Conservation (phyloP, 1,140 invertebrate genomes). For the Pemphigus obesinymphae region DNA sequence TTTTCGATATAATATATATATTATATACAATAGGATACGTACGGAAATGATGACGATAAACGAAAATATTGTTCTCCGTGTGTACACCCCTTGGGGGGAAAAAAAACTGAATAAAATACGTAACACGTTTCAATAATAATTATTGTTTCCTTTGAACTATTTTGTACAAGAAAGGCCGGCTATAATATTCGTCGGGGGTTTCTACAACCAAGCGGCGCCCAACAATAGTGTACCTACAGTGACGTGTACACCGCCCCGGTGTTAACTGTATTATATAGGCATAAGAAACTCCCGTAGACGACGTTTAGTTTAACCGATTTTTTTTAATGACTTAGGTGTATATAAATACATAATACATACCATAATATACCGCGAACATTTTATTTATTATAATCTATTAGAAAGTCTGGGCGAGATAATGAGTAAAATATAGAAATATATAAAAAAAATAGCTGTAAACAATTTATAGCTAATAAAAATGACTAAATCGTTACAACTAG, state of each 20-base stretch:
- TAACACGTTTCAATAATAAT: conserved; percentile 35
- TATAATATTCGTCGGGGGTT: neutral
- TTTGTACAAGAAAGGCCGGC: neutral
- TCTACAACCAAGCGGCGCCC: neutral
- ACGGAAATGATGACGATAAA: conserved; percentile 37
- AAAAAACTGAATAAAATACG: neutral
- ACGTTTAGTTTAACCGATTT: neutral
- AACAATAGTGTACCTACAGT: neutral
- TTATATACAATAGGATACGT: conserved; percentile 23
- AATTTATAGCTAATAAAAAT: no score
- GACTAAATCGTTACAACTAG: no score
- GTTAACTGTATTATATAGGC: neutral
- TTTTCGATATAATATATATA: no score
- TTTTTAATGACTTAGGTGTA: neutral
- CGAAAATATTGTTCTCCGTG: conserved; percentile 34
- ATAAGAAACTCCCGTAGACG: neutral
- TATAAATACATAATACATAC: neutral
- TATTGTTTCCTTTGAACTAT: conserved; percentile 15
- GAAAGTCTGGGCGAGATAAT: no score
- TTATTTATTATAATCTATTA: no score
- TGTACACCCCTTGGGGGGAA: neutral
- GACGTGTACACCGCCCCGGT: neutral
- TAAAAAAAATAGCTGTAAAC: no score
- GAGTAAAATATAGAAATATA: no score
- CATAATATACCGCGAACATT: no score